Evolutionary conservation across 2,797 vertebrate genomes (phyloP), one percentile per base, ranked within the genome.

Genomic region (Acanthopagrus latus): DNA sequence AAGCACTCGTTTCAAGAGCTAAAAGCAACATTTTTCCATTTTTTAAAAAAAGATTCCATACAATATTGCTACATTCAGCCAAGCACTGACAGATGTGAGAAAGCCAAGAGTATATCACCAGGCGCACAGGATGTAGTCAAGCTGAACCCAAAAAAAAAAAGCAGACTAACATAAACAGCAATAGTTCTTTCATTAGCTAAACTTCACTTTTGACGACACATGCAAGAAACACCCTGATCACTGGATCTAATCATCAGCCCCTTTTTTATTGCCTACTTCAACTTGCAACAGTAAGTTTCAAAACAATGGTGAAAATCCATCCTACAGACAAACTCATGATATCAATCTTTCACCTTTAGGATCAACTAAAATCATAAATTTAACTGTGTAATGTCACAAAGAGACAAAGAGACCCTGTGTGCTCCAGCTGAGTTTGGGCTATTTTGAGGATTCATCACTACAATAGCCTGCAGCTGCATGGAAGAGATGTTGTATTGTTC

Each of bases 31-130:
- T 47, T 56, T 38, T 46, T n/a, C 41, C 14, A n/a, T 2, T 18
- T 7, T 18, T 57, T 69, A 57, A 63, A n/a, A 57, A 63, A n/a
- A n/a, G n/a, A 44, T 62, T 47, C 10, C 16, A 46, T 18, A 46
- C 3, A 47, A 48, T 41, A 64, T 2, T 57, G 23, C 44, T 29
- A 46, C 17, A 48, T 27, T 11, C 64, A 71, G 12, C 38, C 44
- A 54, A 78, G 29, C 64, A 41, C 18, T 25, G 25, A 71, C 21
- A 57, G 12, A 60, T 67, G 10, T 69, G 33, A 74, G 51, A 50
- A 54, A 56, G 65, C 44, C 59, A 69, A 62, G 16, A 62, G 46
- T 41, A 1, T 8, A 62, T 51, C 48, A 51, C 7, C 68, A 44
- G 43, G 48, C 5, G 1, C 27, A 64, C 33, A 72, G 3, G 27